Evolutionary conservation across 2,113 vertebrate genomes (phyloP), one percentile per base, ranked within the genome.

Genomic region (Penelope pileata): DNA sequence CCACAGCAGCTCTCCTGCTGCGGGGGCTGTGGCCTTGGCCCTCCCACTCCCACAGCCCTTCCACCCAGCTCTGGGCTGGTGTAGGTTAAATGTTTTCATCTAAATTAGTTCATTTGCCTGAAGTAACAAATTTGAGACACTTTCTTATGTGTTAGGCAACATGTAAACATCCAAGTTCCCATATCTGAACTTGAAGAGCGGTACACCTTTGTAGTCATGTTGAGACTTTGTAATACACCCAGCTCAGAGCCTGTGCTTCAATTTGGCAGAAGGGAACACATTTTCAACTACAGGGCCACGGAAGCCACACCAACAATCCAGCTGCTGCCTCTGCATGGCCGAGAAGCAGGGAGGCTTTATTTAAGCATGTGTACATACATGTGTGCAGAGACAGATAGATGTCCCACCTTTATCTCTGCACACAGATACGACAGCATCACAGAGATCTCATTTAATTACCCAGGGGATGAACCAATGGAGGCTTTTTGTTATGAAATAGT

Each of bases 1-100:
- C 96, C 93, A 96, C 90, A 90, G 90, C 90, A 60, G 75, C 0
- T 0, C 76, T 85, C 93, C 92, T 36, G 27, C 90, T 77, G 88
- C 82, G 64, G 54, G 75, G 75, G 70, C 82, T 51, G 50, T 24
- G 85, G 75, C 93, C 88, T 87, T 73, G 90, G 26, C 42, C 54
- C 58, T 56, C 85, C 62, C 30, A 30, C 36, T 90, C 70, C 80
- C 58, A 34, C 63, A 56, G 38, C 83, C 32, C 73, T 74, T 93
- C 90, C 79, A 80, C 82, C 90, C 90, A 93, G 83, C 79, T 17
- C 82, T 26, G 21, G 84, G 75, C 88, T 78, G 76, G 43, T 32
- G n/a, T 0, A 14, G 36, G 26, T 45, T 42, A 58, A 80, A 58
- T 12, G 13, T 62, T 91, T 83, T 86, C 30, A 26, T 50, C 47